Conservation (phyloP, 2,113 vertebrate genomes). For the Dipodomys stephensi region DNA sequence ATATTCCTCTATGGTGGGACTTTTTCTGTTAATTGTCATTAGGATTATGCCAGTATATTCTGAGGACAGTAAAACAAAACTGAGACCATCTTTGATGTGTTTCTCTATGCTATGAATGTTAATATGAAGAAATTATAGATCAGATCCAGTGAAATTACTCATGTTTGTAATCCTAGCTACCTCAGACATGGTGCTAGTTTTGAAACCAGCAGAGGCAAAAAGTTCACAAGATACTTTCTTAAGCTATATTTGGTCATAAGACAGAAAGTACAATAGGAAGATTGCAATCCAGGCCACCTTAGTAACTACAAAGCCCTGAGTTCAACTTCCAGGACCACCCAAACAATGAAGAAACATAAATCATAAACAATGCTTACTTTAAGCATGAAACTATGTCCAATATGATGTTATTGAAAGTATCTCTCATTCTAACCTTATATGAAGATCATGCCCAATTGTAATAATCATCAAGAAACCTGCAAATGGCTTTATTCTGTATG, state of each 20-base stretch:
- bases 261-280: too few relatives aligned
- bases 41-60: background rate
- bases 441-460: background rate
- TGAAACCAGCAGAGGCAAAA: too few relatives aligned
- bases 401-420: background rate
- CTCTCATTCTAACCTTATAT: slow-evolving; percentile 10
- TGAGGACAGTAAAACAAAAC: background rate
- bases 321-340: too few relatives aligned
- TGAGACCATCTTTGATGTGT: background rate
- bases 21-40: background rate
- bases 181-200: too few relatives aligned
- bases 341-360: background rate
- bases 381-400: slow-evolving; percentile 8
- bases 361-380: background rate
- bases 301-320: too few relatives aligned
- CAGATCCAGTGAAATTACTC: too few relatives aligned
- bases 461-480: slow-evolving; percentile 11
- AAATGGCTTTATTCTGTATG: background rate
- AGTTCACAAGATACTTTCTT: too few relatives aligned
- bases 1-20: background rate
- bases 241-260: too few relatives aligned
- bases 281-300: too few relatives aligned
- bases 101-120: background rate
- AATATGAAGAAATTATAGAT: background rate
- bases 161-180: too few relatives aligned